Evolutionary conservation across 2,113 vertebrate species (phyloP).

Genomic region (Myrmophylax atrothorax): DNA sequence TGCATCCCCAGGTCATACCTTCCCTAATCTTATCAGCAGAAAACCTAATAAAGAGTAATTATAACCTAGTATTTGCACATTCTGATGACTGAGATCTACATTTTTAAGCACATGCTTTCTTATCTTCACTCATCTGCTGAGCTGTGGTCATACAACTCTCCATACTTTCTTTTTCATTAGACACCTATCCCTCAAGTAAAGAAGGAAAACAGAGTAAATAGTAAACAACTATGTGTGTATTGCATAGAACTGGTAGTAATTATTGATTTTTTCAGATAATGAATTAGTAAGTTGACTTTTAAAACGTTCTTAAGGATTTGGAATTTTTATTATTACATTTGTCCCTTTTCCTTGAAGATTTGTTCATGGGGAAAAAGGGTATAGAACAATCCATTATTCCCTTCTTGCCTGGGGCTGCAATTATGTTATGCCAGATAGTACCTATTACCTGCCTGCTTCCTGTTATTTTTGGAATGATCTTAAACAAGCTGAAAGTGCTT

Average conservation of each 20-base stretch:
- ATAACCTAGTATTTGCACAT: background rate
- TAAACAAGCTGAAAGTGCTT: slow-evolving; percentile 58
- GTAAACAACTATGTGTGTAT: background rate
- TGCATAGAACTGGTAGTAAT: background rate
- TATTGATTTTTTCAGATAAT: background rate
- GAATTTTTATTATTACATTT: background rate
- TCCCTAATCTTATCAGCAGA: background rate
- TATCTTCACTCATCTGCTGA: background rate
- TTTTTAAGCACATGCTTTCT: background rate
- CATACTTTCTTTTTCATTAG: background rate
- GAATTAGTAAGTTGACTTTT: background rate
- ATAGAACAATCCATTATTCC: slow-evolving; percentile 59
- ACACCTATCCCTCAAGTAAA: background rate
- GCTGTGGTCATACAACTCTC: background rate
- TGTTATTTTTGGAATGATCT: slow-evolving; percentile 68
- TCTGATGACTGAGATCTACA: background rate
- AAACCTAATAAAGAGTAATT: background rate
- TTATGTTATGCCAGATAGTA: slow-evolving; percentile 55
- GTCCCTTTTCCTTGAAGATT: slow-evolving; percentile 15
- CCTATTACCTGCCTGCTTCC: slow-evolving; percentile 59
- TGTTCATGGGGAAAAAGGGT: background rate
- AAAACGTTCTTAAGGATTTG: background rate
- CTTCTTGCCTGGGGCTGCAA: slow-evolving; percentile 58
- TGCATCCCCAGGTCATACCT: background rate
- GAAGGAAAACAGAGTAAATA: background rate